phyloP scores from a whole-genome alignment of 2,113 vertebrate species.

The Microcebus lehilahytsara region DNA sequence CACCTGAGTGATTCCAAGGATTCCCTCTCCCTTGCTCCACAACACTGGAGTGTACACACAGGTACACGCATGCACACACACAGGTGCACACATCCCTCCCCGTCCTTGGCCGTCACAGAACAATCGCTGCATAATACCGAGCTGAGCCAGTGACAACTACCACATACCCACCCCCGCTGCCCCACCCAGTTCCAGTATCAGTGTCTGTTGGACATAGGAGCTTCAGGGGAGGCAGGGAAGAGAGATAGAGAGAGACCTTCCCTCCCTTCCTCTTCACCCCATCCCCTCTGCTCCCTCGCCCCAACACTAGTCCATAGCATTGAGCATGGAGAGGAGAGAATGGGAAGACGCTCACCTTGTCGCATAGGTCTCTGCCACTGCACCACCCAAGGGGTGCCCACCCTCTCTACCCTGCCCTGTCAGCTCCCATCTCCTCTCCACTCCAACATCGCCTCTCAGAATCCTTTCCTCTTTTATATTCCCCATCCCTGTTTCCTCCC shows the following conservation, averaged over 20 bases:
- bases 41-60: background rate
- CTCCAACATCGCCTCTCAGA: background rate
- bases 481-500: background rate
- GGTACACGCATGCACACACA: rapidly evolving
- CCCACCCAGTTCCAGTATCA: background rate
- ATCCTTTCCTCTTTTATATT: background rate
- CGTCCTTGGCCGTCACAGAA: background rate
- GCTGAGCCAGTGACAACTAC: background rate
- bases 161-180: too few species aligned
- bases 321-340: background rate
- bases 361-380: background rate
- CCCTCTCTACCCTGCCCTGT: too few species aligned
- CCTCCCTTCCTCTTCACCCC: background rate
- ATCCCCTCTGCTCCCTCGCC: background rate
- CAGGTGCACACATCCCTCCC: too few species aligned
- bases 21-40: background rate
- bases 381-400: background rate
- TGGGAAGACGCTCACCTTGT: background rate
- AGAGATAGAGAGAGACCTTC: background rate
- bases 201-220: background rate
- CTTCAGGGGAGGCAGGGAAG: background rate
- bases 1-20: background rate
- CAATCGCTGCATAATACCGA: rapidly evolving
- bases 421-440: background rate
- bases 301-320: background rate